Base-by-base conservation (phyloP, 2,113 vertebrate genomes). In the human region DNA sequence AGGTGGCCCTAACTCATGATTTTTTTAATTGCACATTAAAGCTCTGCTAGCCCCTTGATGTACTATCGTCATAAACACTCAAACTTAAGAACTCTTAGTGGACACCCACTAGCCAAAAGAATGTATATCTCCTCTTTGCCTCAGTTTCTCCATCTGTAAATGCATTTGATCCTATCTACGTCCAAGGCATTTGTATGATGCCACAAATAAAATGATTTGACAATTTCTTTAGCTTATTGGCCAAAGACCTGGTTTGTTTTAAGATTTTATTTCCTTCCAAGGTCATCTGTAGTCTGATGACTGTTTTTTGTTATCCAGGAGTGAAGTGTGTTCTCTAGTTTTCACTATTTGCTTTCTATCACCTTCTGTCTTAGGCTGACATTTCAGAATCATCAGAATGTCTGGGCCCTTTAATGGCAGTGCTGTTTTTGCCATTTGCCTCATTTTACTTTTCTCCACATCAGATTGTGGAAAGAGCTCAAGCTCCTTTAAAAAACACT, bases 401-500 rank as follows among this genome's bases (percentile, higher is more conserved):
- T 43, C 87, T 5, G 0, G 82, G 35, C 59, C 59, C 43, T 50
- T 85, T 93, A 8, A 48, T 23, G 3, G 18, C 64, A 72, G 2
- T 81, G 61, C 43, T 90, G 9, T 95, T 95, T 96, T 94, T 96
- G 72, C 80, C 73, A 84, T 75, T 93, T 96, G 75, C 81, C 81
- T 96, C 81, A 32, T 93, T 96, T 96, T 92, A 68, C 93, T 96
- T 96, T 90, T 83, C 90, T 95, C 35, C 18, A 18, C 59, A 12
- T 89, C 25, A 9, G 27, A 75, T 35, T 70, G n/a, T 72, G 22
- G 84, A 14, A 57, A 38, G 73, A 93, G 76, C 95, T 96, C 76
- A 48, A 38, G 45, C 20, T 90, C 66, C 94, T 98, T 97, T 91
- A 90, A 91, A 96, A 89, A 85, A 70, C 93, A 79, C 84, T 43